Percentiles rank a stretch among this genome's conserved stretches.
Conservation (phyloP, 2,113 vertebrate genomes). For the Pagrus major region DNA sequence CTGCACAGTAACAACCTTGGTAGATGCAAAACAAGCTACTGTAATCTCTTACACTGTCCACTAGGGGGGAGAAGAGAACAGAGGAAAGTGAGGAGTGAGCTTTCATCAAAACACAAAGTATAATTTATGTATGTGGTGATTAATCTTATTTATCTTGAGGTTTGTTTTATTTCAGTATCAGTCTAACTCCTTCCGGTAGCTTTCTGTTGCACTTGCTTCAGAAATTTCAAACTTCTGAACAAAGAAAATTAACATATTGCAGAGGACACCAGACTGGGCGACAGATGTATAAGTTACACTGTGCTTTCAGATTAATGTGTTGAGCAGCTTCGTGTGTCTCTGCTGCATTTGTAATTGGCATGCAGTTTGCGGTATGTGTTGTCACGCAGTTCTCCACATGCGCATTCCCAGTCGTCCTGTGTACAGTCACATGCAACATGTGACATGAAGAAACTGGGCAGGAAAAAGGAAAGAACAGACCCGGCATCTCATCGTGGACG, state of each 20-base stretch:
- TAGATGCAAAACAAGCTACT: neutral
- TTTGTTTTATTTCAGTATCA: neutral
- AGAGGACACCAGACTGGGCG: constrained; percentile 25
- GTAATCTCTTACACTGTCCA: constrained; percentile 11
- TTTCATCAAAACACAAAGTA: neutral
- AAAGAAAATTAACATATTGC: constrained; percentile 33
- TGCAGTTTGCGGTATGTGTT: neutral
- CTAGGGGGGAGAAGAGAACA: constrained; percentile 65
- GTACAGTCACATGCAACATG: constrained; percentile 42
- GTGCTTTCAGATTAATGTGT: constrained; percentile 18
- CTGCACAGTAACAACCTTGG: constrained; percentile 66
- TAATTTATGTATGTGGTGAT: neutral
- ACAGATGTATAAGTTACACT: constrained; percentile 39
- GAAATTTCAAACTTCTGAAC: neutral
- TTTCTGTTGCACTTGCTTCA: constrained; percentile 11
- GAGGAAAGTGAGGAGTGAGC: neutral
- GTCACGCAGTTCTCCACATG: constrained; percentile 18
- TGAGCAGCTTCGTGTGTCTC: neutral
- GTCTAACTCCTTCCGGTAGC: neutral
- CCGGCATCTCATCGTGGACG: neutral
- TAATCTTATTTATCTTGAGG: neutral
- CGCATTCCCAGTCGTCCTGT: constrained; percentile 21
- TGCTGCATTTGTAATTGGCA: constrained; percentile 17
- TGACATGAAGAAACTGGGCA: constrained; percentile 22
- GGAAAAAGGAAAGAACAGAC: constrained; percentile 8